phyloP scores from a whole-genome alignment of 2,888 invertebrate genomes.

The Ophion ellenae region DNA sequence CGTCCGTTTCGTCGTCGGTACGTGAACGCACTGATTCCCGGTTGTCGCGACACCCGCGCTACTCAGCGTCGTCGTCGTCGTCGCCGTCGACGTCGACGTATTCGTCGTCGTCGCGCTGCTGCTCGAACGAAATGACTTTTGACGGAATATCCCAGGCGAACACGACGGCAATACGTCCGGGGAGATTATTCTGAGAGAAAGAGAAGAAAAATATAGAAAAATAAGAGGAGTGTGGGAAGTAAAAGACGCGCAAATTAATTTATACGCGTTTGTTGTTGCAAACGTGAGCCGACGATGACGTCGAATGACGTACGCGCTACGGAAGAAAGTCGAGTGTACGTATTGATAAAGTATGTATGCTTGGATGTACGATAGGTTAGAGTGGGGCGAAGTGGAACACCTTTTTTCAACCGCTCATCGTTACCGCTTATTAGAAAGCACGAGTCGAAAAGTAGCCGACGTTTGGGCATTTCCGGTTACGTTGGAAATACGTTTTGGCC shows the following conservation, averaged over 20 bases:
- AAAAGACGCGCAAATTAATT: conserved; percentile 4
- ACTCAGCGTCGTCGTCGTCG: conserved; percentile 79
- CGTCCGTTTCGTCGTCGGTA: conserved; percentile 65
- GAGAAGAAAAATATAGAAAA: conserved; percentile 8
- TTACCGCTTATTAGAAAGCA: neutral
- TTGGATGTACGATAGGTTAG: neutral
- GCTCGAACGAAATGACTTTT: conserved; percentile 83
- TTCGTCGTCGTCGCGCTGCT: conserved; percentile 26
- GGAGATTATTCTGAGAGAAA: conserved; percentile 85
- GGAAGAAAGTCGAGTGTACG: conserved; percentile 31
- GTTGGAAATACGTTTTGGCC: neutral
- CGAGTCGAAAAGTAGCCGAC: neutral
- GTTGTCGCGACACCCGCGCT: conserved; percentile 77
- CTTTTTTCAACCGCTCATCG: neutral
- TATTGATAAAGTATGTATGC: neutral
- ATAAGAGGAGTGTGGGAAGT: neutral
- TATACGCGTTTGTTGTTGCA: conserved; percentile 5
- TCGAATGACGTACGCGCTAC: conserved; percentile 17
- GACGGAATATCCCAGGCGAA: conserved; percentile 87
- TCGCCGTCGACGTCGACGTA: conserved; percentile 63
- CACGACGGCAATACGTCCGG: conserved; percentile 87
- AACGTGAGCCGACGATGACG: conserved; percentile 27
- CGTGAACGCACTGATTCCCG: conserved; percentile 65
- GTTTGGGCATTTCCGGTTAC: neutral
- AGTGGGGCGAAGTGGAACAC: neutral